Evolutionary conservation across 2,888 invertebrate genomes (phyloP), one percentile per base, ranked within the genome.

Genomic region (Acronicta aceris): DNA sequence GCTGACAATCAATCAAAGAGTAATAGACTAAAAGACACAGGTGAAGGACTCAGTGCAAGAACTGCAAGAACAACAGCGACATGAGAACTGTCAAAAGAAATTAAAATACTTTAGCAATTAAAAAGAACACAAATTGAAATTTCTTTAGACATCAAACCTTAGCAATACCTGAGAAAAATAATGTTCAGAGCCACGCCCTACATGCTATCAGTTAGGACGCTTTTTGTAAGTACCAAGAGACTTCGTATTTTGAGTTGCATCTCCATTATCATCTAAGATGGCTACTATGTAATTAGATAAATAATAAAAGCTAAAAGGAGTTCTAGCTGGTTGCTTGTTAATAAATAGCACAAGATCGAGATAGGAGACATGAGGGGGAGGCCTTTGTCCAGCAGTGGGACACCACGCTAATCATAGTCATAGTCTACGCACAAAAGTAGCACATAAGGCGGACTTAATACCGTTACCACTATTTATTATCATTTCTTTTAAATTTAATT

Each of bases 151-250:
- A 33, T 13, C 43, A 54, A 43, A 52, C 36, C n/a, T 38, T 48
- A 48, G 25, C 13, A 49, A 21, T 48, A 50, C 10, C 17, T 55
- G 33, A 64, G 59, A 65, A 52, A 38, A 67, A 82, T 66, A 75
- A 91, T 90, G 90, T 83, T 85, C 59, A 81, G 87, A 71, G 74
- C 82, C 47, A 78, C 84, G 42, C 67, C 74, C 12, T 68, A 77
- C 53, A 65, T 81, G 46, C 30, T 78, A 15, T 72, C 69, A 60
- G 71, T 78, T 36, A 83, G 84, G 74, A 71, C 64, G 61, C 57
- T 89, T 51, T 64, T 87, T 71, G 90, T 91, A 71, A 84, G 88
- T 82, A 57, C 10, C 9, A 2, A 21, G 10, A 16, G 12, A 42
- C 17, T 13, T n/a, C n/a, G 6, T 21, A 21, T 21, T 43, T 10